These are phyloP conservation scores for Polylopha cassiicola DNA, from an alignment of 2,888 invertebrate species.

Conservation along the genomic window DNA sequence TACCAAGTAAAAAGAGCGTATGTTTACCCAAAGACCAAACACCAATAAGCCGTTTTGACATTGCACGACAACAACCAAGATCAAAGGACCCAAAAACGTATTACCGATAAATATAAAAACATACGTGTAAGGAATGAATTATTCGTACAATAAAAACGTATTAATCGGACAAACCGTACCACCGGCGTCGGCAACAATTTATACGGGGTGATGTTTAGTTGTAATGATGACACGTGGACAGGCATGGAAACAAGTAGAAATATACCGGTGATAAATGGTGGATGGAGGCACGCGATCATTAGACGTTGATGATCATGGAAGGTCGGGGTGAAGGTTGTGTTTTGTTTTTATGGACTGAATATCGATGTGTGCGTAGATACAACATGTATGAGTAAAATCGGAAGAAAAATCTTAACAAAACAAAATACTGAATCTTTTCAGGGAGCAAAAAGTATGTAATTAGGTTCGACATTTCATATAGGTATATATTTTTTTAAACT, in stretches of 20 bases:
- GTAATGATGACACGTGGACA: conserved; percentile 75
- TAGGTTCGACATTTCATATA: too few species aligned
- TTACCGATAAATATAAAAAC: conserved; percentile 30
- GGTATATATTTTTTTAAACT: too few species aligned
- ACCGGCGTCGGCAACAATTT: conserved; percentile 71
- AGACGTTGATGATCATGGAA: conserved; percentile 36
- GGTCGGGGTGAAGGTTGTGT: conserved; percentile 17
- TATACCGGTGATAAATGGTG: conserved; percentile 66
- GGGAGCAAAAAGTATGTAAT: too few species aligned
- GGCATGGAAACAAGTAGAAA: conserved; percentile 70
- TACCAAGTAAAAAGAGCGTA: too few species aligned
- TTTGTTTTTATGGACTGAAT: conserved; percentile 9
- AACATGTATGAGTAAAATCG: too few species aligned
- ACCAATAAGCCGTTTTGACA: too few species aligned
- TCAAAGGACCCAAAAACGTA: conserved; percentile 32
- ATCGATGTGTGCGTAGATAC: too few species aligned
- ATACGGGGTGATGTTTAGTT: conserved; percentile 62
- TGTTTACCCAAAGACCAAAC: too few species aligned
- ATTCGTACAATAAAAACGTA: conserved; percentile 59
- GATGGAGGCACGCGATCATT: conserved; percentile 61
- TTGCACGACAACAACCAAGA: too few species aligned
- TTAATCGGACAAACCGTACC: conserved; percentile 60
- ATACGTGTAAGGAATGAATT: conserved; percentile 33
- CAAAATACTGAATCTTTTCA: too few species aligned
- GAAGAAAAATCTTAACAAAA: too few species aligned